Conservation (phyloP, 2,888 invertebrate species). For the Dynastes grantii region DNA sequence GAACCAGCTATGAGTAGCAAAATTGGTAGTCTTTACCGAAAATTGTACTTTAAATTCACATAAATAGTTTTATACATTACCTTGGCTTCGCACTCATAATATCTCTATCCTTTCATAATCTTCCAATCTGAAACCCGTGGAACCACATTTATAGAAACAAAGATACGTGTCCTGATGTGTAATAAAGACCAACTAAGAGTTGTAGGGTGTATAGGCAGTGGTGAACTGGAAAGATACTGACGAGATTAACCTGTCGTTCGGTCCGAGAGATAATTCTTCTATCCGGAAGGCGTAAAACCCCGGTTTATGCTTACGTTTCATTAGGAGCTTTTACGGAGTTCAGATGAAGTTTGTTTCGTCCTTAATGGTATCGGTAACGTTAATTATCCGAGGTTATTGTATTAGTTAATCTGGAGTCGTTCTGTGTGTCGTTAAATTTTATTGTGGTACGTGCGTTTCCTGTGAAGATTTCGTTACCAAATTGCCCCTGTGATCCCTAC, state of each 20-base stretch:
- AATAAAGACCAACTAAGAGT: too few relatives aligned
- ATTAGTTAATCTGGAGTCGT: not conserved
- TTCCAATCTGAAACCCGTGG: too few relatives aligned
- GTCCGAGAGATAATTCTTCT: slow-evolving; percentile 34
- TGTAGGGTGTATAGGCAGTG: not conserved
- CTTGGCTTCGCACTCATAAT: too few relatives aligned
- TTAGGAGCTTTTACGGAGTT: slow-evolving; percentile 41
- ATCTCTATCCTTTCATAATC: too few relatives aligned
- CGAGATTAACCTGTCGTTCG: slow-evolving; percentile 37
- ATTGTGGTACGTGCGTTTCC: not conserved
- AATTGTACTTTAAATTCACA: too few relatives aligned
- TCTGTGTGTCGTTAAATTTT: slow-evolving; percentile 18
- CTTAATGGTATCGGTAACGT: slow-evolving; percentile 21
- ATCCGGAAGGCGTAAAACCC: slow-evolving; percentile 32
- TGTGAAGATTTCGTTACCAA: not conserved
- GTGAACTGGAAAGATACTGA: slow-evolving; percentile 12
- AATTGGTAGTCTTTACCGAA: too few relatives aligned
- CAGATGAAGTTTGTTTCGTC: slow-evolving; percentile 29
- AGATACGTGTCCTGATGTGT: too few relatives aligned
- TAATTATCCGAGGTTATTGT: slow-evolving; percentile 7
- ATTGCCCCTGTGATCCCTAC: too few relatives aligned
- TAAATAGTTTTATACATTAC: too few relatives aligned
- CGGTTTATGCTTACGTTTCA: slow-evolving; percentile 26
- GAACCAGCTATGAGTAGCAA: too few relatives aligned
- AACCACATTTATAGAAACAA: too few relatives aligned